Base-by-base conservation (phyloP, 2,888 invertebrate genomes). In the Seira sanloemensis region DNA sequence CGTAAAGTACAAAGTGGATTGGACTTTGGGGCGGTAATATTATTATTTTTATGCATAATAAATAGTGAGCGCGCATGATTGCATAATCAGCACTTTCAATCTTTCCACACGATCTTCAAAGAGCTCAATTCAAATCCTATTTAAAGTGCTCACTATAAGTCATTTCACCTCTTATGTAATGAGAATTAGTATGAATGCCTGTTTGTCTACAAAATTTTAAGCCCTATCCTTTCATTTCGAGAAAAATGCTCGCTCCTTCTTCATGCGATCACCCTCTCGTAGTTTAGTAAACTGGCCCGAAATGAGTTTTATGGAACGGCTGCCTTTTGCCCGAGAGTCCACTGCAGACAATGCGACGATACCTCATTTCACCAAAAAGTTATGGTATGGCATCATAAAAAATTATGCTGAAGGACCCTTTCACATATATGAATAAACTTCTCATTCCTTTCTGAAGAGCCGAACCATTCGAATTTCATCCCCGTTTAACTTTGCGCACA, bases 1-100 rank as follows among this genome's bases (percentile, higher is more conserved):
- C 71, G 65, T 78, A 78, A 78, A 78, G 71, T 71, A 71, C 71
- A 78, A 71, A 78, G 71, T 71, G 71, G 71, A 78, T 71, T 78
- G 65, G 71, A 65, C 71, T 71, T 65, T 71, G 71, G 37, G 78
- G 71, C 78, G 71, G 71, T 23, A 69, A 77, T 37, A 23, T 73
- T 73, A 77, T 69, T 77, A 69, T 27, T 77, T 77, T 77, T 69
- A 69, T 77, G 77, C 69, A 77, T 69, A 77, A 77, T 77, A 68
- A 77, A 58, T 69, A 75, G 12, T 25, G 24, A 50, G 65, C n/a
- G 67, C 62, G 77, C 77, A 77, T 62, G 68, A 77, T 77, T 77
- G 69, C 77, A 77, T 77, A 77, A 77, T 77, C 77, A 77, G 24
- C 77, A 77, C 69, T 62, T 77, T 27, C 37, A 37, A 37, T 37